phyloP scores from a whole-genome alignment of 2,888 invertebrate species.

The Caenorhabditis afra region DNA sequence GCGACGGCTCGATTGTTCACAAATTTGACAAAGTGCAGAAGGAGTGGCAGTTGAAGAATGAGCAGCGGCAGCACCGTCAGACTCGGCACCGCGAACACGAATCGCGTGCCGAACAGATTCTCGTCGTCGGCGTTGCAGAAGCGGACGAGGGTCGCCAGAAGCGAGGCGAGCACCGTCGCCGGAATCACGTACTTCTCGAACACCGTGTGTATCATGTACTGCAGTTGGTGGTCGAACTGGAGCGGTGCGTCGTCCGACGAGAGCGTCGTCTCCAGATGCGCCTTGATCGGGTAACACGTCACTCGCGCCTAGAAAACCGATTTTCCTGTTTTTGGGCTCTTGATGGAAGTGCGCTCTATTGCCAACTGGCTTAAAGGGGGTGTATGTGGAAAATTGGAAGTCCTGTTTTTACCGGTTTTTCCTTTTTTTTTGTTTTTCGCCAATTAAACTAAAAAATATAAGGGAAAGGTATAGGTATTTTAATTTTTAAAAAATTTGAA shows the following conservation, averaged over 20 bases:
- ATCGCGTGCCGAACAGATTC: constrained; percentile 48
- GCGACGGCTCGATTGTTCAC: constrained; percentile 51
- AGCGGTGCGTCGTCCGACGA: constrained; percentile 46
- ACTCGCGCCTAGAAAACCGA: constrained; percentile 52
- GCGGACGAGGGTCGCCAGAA: constrained; percentile 31
- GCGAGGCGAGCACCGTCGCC: background rate
- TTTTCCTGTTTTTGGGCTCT: too few species aligned
- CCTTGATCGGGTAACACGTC: constrained; percentile 46
- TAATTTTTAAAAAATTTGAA: too few species aligned
- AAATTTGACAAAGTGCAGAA: constrained; percentile 46
- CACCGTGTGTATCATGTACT: constrained; percentile 48
- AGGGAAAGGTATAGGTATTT: too few species aligned
- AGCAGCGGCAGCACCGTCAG: constrained; percentile 60
- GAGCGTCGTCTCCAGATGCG: constrained; percentile 35
- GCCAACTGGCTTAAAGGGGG: too few species aligned
- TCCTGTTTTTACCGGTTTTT: too few species aligned
- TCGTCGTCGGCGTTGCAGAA: constrained; percentile 51
- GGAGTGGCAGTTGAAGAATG: constrained; percentile 56
- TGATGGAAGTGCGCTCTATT: too few species aligned
- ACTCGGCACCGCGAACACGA: constrained; percentile 61
- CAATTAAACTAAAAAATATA: too few species aligned
- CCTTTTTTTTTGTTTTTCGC: too few species aligned
- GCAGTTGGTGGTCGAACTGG: constrained; percentile 56
- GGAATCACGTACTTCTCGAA: constrained; percentile 54
- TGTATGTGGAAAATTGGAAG: too few species aligned